phyloP scores from a whole-genome alignment of 2,797 vertebrate genomes.

The Peromyscus eremicus region DNA sequence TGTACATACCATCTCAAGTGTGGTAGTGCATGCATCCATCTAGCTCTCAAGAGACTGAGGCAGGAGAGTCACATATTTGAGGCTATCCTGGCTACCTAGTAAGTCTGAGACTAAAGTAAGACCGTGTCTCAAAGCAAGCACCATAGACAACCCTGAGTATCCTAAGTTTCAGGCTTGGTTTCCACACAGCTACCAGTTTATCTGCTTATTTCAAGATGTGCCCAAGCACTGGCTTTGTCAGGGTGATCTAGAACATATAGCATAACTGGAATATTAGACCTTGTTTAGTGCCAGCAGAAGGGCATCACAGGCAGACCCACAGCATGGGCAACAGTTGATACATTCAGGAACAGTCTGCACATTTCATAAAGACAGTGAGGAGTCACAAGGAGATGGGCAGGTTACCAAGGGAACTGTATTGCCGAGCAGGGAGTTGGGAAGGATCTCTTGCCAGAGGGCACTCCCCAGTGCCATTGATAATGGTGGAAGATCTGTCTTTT shows the following conservation, averaged over 20 bases:
- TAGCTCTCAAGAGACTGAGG: not conserved
- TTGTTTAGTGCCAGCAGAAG: not conserved
- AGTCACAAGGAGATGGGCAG: not conserved
- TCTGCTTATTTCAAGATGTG: not conserved
- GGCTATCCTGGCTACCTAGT: not conserved
- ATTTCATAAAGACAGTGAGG: not conserved
- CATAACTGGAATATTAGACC: not conserved
- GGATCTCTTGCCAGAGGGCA: not conserved
- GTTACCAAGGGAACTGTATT: not conserved
- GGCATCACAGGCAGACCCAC: not conserved
- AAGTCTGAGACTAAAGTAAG: not conserved
- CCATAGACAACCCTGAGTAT: not conserved
- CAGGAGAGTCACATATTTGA: not conserved
- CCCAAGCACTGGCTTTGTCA: not conserved
- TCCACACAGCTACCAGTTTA: constrained; percentile 26
- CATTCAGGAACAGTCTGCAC: no score
- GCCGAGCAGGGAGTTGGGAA: not conserved
- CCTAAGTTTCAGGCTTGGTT: constrained; percentile 14
- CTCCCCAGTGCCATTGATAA: not conserved
- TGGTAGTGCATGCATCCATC: not conserved
- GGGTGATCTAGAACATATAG: not conserved
- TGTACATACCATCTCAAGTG: not conserved
- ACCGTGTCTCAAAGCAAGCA: not conserved
- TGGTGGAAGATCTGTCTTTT: not conserved
- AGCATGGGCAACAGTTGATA: not conserved